These are phyloP conservation scores for Bombyx mandarina DNA, from an alignment of 1,140 invertebrate species.

Conservation along the genomic window DNA sequence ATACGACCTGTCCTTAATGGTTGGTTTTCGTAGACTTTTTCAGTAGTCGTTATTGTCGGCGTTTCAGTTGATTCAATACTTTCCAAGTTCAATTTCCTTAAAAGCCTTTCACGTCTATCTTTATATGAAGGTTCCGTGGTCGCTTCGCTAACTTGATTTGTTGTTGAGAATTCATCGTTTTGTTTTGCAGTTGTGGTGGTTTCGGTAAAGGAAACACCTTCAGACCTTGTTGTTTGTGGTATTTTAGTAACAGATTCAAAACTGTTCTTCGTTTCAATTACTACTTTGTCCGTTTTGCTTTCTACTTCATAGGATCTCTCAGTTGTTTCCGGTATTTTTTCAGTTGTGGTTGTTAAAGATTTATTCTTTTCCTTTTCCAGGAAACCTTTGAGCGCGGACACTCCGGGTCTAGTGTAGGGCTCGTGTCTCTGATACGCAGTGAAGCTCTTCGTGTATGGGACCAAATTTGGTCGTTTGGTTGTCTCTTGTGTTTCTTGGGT, in stretches of 20 bases:
- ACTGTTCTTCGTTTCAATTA: conserved; percentile 30
- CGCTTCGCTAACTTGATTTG: conserved; percentile 20
- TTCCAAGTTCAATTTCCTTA: conserved; percentile 50
- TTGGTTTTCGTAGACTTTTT: conserved; percentile 52
- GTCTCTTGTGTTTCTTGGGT: conserved; percentile 29
- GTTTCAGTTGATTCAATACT: conserved; percentile 29
- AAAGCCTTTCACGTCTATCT: conserved; percentile 49
- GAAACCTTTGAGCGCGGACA: conserved; percentile 48
- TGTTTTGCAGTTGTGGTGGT: conserved; percentile 25
- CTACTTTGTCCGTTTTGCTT: conserved; percentile 23
- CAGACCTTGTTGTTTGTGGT: conserved; percentile 36
- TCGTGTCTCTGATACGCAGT: conserved; percentile 42
- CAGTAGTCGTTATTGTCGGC: conserved; percentile 25
- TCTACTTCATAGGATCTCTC: conserved; percentile 27
- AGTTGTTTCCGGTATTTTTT: conserved; percentile 32
- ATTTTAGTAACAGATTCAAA: conserved; percentile 59
- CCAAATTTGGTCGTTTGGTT: conserved; percentile 52
- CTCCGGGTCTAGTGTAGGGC: conserved; percentile 60
- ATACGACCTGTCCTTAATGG: conserved; percentile 72
- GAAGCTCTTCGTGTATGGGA: conserved; percentile 58
- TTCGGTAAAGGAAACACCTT: conserved; percentile 20
- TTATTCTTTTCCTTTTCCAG: conserved; percentile 58
- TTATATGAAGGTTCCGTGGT: conserved; percentile 49
- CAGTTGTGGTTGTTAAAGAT: conserved; percentile 32
- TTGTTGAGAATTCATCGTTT: conserved; percentile 27